phyloP scores from a whole-genome alignment of 2,888 invertebrate genomes.

The Brachypalpus laphriformis region DNA sequence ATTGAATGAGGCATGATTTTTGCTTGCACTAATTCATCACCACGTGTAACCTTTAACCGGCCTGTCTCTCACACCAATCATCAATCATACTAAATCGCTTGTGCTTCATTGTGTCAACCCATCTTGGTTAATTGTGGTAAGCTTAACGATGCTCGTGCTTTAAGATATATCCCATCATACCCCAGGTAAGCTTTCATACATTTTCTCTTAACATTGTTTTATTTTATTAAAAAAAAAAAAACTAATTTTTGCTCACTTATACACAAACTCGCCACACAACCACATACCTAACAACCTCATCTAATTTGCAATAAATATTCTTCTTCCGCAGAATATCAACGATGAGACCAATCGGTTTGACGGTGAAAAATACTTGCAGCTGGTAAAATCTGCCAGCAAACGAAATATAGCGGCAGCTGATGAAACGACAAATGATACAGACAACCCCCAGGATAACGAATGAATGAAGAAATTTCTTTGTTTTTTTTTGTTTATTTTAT shows the following conservation, averaged over 20 bases:
- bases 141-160: constrained; percentile 57
- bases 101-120: constrained; percentile 51
- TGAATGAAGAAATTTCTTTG: constrained; percentile 65
- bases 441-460: constrained; percentile 76
- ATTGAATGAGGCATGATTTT: constrained; percentile 36
- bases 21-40: constrained; percentile 38
- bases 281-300: constrained; percentile 16
- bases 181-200: constrained; percentile 60
- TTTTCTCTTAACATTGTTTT: constrained; percentile 13
- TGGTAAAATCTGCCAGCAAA: constrained; percentile 81
- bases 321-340: constrained; percentile 79
- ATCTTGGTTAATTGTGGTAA: constrained; percentile 56
- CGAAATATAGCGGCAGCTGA: constrained; percentile 81
- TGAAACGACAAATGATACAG: constrained; percentile 79
- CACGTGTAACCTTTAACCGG: constrained; percentile 39
- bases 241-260: constrained; percentile 25
- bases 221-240: background rate
- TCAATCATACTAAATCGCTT: constrained; percentile 60
- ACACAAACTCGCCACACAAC: constrained; percentile 1
- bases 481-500: constrained; percentile 15
- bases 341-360: constrained; percentile 82
- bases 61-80: constrained; percentile 39
- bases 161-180: constrained; percentile 2
- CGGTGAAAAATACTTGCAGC: constrained; percentile 82
- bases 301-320: constrained; percentile 17